phyloP scores from a whole-genome alignment of 2,888 invertebrate genomes.

The Dryobota labecula region DNA sequence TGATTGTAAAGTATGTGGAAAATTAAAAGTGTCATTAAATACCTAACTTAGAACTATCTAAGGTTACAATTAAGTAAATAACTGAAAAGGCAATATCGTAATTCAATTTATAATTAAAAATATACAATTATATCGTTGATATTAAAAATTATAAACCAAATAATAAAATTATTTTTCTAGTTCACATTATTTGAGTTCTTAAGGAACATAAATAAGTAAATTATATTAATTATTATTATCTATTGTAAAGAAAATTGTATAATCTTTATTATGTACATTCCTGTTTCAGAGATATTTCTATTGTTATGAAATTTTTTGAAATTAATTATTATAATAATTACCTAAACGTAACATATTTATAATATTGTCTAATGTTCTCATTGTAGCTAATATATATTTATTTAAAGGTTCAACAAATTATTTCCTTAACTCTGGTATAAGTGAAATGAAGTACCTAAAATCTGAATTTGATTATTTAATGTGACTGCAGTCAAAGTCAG shows the following conservation, averaged over 20 bases:
- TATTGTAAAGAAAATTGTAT: conserved; percentile 59
- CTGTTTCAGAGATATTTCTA: conserved; percentile 71
- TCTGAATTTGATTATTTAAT: background rate
- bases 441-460: conserved; percentile 19
- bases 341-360: conserved; percentile 51
- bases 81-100: conserved; percentile 61
- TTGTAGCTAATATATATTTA: conserved; percentile 37
- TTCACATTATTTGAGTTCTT: conserved; percentile 67
- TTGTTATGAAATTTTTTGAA: conserved; percentile 65
- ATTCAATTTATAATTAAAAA: conserved; percentile 64
- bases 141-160: conserved; percentile 63
- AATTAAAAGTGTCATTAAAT: conserved; percentile 38
- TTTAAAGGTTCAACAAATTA: conserved; percentile 23
- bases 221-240: conserved; percentile 59
- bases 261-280: conserved; percentile 71
- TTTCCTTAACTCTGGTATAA: conserved; percentile 17
- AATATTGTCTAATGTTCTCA: conserved; percentile 42
- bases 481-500: background rate
- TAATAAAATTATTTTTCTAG: conserved; percentile 73
- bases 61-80: conserved; percentile 41
- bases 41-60: conserved; percentile 33
- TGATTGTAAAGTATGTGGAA: conserved; percentile 30
- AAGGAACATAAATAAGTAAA: conserved; percentile 67
- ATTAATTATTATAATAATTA: conserved; percentile 55
- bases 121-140: conserved; percentile 61